Base-by-base conservation (phyloP, 2,113 vertebrate species). In the Tachysurus vachellii region DNA sequence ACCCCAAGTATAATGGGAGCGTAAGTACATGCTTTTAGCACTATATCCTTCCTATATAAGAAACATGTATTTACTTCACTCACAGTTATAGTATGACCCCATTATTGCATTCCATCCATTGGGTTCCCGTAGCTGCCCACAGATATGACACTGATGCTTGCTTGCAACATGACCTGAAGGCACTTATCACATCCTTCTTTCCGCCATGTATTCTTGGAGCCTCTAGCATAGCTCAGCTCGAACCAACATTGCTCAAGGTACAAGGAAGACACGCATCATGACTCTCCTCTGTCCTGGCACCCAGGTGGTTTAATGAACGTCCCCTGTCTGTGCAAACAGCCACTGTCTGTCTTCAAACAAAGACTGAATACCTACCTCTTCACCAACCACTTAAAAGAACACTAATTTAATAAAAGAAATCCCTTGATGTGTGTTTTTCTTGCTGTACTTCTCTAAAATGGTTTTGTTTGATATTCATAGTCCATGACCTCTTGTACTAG, bases 321-420 rank as follows among this genome's bases (percentile, higher is more conserved):
- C 14, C 36, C 36, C 36, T 73, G 70, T 36, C 36, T 73, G 17
- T 21, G 36, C 70, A 73, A 73, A 73, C 70, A 73, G 36, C 36
- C 68, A 42, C 68, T 71, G 68, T 44, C 17, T 73, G 36, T 73
- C 70, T 73, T 73, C 70, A 73, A 44, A 73, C 36, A 73, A 73
- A 73, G 70, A 73, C 70, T 73, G 26, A 73, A 73, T 16, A 73
- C 36, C 36, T 73, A 71, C 36, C 16, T 73, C 36, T 21, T 21
- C 36, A 21, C 36, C 36, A 23, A 73, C 8, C 70, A 44, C 16
- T 73, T 70, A 16, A 36, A 70, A 70, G 62, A 11, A 10, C 62
- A 61, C 21, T 61, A 73, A 73, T 73, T 42, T 42, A 71, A 66
- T 66, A 66, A 70, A 70, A 64, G 1, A 70, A 70, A 70, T 36